Evolutionary conservation across 2,797 vertebrate species (phyloP).

Genomic region (Peromyscus nudipes): DNA sequence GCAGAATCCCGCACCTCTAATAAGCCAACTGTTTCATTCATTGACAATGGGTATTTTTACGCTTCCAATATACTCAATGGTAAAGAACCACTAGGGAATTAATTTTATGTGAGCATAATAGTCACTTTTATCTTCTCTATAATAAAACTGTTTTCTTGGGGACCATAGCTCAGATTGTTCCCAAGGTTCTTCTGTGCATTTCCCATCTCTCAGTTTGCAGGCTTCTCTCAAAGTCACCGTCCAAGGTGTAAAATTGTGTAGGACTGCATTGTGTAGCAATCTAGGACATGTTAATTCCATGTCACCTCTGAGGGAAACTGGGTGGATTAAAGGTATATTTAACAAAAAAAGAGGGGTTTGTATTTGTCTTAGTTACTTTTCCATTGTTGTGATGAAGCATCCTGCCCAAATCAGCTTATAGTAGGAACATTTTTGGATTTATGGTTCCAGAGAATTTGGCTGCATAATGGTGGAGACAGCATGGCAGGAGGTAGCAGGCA

Average conservation of each 20-base stretch:
- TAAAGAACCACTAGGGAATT: conserved; percentile 70
- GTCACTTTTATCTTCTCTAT: conserved; percentile 67
- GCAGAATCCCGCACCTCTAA: conserved; percentile 47
- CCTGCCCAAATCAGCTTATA: background rate
- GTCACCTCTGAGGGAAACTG: background rate
- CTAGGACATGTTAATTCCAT: background rate
- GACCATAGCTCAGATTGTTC: conserved; percentile 14
- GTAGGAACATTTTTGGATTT: background rate
- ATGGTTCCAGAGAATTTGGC: background rate
- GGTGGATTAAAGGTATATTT: background rate
- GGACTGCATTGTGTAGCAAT: background rate
- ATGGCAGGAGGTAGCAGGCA: background rate
- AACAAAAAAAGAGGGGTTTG: background rate
- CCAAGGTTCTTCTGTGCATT: conserved; percentile 4
- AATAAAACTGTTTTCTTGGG: conserved; percentile 59
- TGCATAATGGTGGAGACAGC: no score
- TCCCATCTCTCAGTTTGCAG: background rate
- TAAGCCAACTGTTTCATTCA: conserved; percentile 80
- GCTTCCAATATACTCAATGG: conserved; percentile 22
- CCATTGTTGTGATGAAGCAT: background rate
- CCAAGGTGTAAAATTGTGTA: background rate
- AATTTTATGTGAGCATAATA: conserved; percentile 60
- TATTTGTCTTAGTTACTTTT: background rate
- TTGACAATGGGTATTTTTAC: conserved; percentile 63
- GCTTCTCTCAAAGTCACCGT: background rate